These are phyloP conservation scores for Proisotoma minuta DNA, from an alignment of 2,888 invertebrate genomes.

Conservation along the genomic window DNA sequence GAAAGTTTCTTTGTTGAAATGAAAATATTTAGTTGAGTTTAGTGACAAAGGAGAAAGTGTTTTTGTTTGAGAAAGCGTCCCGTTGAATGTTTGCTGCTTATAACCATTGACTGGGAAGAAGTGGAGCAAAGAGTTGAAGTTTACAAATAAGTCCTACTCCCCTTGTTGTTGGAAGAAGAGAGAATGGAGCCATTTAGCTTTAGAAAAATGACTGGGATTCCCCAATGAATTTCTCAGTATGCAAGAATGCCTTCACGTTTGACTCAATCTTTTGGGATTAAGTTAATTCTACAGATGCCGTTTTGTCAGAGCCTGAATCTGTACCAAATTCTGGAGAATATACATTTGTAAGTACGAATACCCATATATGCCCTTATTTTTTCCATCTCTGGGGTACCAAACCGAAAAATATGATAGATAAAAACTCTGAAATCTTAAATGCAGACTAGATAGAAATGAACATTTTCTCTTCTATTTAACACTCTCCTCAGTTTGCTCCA, in stretches of 20 bases:
- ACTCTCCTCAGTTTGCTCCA: slow-evolving; percentile 1
- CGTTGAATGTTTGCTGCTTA: too few relatives aligned
- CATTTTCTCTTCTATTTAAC: background rate
- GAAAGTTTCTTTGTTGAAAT: too few relatives aligned
- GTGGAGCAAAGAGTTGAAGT: background rate
- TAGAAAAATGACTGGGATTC: slow-evolving; percentile 11
- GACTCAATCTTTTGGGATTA: slow-evolving; percentile 19
- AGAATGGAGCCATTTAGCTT: slow-evolving; percentile 10
- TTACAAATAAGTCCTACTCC: too few relatives aligned
- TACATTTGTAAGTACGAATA: too few relatives aligned
- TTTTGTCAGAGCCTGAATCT: slow-evolving; percentile 10
- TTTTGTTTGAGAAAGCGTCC: too few relatives aligned
- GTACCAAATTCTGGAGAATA: too few relatives aligned
- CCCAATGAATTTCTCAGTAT: slow-evolving; percentile 15
- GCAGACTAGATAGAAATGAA: too few relatives aligned
- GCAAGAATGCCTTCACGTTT: slow-evolving; percentile 19
- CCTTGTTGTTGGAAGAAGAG: background rate
- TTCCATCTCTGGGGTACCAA: too few relatives aligned
- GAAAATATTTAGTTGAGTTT: too few relatives aligned
- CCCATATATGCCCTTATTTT: too few relatives aligned
- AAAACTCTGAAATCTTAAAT: background rate
- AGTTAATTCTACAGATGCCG: slow-evolving; percentile 18
- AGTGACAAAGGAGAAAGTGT: too few relatives aligned
- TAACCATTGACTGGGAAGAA: background rate
- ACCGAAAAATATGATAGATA: background rate